phyloP scores from a whole-genome alignment of 2,113 vertebrate genomes.

The Fulmarus glacialis region DNA sequence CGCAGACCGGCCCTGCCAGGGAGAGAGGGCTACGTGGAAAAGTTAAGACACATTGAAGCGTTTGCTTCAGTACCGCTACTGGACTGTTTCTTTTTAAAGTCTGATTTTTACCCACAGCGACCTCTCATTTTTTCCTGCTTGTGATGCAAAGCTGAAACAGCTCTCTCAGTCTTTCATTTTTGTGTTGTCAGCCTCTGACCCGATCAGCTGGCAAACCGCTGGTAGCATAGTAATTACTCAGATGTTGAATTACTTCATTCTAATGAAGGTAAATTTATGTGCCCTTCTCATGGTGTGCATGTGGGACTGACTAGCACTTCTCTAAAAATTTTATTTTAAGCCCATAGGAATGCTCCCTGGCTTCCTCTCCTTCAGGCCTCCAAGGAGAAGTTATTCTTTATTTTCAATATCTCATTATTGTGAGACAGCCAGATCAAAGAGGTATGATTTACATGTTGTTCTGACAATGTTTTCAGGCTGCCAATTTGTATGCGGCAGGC shows the following conservation, averaged over 20 bases:
- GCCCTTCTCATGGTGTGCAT: background rate
- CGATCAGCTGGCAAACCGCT: background rate
- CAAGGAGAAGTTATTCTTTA: background rate
- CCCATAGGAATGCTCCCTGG: background rate
- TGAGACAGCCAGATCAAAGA: background rate
- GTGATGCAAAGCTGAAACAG: background rate
- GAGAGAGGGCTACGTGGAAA: background rate
- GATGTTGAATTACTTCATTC: background rate
- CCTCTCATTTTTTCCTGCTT: background rate
- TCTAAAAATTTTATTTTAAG: background rate
- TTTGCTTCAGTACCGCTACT: background rate
- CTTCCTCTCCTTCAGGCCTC: background rate
- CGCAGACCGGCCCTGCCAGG: fast-evolving
- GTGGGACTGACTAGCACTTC: background rate
- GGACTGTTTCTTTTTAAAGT: background rate
- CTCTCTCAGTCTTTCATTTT: background rate
- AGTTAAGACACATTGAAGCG: background rate
- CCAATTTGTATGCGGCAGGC: background rate
- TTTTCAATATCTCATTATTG: background rate
- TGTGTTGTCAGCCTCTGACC: background rate
- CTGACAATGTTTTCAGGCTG: background rate
- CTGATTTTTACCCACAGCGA: background rate
- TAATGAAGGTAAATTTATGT: background rate
- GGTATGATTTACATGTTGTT: background rate
- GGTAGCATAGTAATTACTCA: background rate